phyloP scores from a whole-genome alignment of 2,888 invertebrate genomes.

The Portevinia maculata region DNA sequence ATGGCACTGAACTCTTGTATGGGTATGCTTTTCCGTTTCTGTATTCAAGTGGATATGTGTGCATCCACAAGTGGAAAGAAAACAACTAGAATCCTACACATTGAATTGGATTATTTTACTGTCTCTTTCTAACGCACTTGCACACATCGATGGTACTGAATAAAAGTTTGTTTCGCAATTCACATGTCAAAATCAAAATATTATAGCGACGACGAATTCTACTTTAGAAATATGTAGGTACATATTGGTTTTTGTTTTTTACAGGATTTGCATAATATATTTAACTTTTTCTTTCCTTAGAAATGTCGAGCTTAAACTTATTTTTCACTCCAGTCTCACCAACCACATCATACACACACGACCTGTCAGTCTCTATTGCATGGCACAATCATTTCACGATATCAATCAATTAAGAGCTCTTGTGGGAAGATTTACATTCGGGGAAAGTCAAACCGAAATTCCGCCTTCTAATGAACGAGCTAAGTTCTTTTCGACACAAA shows the following conservation, averaged over 20 bases:
- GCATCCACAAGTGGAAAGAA: conserved; percentile 26
- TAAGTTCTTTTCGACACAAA: conserved; percentile 7
- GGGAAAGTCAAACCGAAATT: conserved; percentile 2
- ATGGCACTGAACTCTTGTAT: conserved; percentile 69
- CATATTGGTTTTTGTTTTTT: conserved; percentile 30
- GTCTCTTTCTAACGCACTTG: conserved; percentile 54
- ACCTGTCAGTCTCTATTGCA: conserved; percentile 16
- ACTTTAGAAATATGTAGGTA: background rate
- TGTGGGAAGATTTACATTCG: background rate
- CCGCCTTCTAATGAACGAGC: conserved; percentile 4
- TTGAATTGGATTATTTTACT: background rate
- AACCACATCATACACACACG: background rate
- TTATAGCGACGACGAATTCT: conserved; percentile 21
- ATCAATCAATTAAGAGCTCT: background rate
- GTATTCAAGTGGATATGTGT: background rate
- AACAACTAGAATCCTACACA: background rate
- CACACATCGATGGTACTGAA: conserved; percentile 22
- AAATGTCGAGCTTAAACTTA: background rate
- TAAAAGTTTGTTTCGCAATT: conserved; percentile 31
- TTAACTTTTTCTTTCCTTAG: background rate
- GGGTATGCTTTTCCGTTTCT: conserved; percentile 35
- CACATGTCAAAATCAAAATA: conserved; percentile 52
- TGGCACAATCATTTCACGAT: conserved; percentile 13
- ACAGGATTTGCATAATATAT: background rate
- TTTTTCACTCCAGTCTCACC: conserved; percentile 9